Evolutionary conservation across 2,113 vertebrate genomes (phyloP).

Genomic region (Sminthopsis crassicaudata): DNA sequence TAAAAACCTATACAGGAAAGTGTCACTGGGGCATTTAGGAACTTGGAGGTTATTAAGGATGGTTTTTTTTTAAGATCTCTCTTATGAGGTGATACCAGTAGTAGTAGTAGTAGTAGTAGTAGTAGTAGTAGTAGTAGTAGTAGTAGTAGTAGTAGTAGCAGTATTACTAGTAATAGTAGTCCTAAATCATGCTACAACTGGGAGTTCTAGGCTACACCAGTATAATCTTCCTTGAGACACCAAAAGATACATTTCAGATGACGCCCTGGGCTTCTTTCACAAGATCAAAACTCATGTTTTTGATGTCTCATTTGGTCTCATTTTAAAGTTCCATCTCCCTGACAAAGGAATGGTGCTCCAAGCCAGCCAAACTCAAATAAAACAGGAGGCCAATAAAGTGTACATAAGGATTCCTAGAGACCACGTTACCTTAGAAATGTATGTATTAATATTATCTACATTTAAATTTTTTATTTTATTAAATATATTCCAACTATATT

Average conservation of each 20-base stretch:
- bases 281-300: neutral
- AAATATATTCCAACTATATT: neutral
- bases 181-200: too few relatives aligned
- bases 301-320: slow-evolving; percentile 45
- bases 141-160: too few relatives aligned
- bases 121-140: too few relatives aligned
- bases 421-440: neutral
- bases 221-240: slow-evolving; percentile 5
- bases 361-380: neutral
- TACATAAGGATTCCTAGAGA: neutral
- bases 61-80: too few relatives aligned
- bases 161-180: too few relatives aligned
- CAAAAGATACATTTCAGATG: slow-evolving; percentile 8
- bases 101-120: too few relatives aligned
- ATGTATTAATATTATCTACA: neutral
- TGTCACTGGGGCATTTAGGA: neutral
- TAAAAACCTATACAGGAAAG: slow-evolving; percentile 1
- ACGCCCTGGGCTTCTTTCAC: slow-evolving; percentile 12
- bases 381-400: neutral
- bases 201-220: too few relatives aligned
- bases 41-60: too few relatives aligned
- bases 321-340: slow-evolving; percentile 62
- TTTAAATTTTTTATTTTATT: neutral
- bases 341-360: slow-evolving; percentile 43
- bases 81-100: too few relatives aligned